Conservation (phyloP, 2,113 vertebrate genomes). For the Jacana jacana region DNA sequence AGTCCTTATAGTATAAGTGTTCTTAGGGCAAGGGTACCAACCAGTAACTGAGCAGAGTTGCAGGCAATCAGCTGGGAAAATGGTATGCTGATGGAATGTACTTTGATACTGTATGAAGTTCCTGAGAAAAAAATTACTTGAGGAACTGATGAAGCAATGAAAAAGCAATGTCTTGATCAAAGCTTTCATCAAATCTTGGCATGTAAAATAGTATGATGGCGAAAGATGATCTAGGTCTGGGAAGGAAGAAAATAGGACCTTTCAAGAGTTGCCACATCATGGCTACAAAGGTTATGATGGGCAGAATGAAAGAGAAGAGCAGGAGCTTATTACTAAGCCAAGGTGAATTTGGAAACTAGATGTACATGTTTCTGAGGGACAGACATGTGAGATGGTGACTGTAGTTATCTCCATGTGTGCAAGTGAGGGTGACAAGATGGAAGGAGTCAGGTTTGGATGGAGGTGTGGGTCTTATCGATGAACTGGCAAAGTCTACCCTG, state of each 20-base stretch:
- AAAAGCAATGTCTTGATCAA: background rate
- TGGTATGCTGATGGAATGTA: background rate
- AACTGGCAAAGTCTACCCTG: background rate
- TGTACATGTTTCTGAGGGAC: background rate
- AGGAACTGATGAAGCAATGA: background rate
- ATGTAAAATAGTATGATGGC: background rate
- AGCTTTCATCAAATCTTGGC: background rate
- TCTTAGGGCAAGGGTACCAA: background rate
- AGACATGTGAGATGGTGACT: accelerated
- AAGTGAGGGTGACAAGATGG: background rate
- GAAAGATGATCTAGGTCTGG: background rate
- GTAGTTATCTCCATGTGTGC: background rate
- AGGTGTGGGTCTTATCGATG: background rate
- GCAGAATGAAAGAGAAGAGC: background rate
- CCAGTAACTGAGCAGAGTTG: background rate
- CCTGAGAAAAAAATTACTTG: background rate
- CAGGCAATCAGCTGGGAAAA: background rate
- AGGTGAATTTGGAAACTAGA: background rate
- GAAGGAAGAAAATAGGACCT: background rate
- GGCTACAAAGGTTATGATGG: background rate
- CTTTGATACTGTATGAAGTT: background rate
- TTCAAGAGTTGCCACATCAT: background rate
- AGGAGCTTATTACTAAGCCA: background rate
- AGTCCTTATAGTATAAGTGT: background rate
- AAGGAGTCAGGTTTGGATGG: background rate